Evolutionary conservation across 2,888 invertebrate species (phyloP), one percentile per base, ranked within the genome.

Genomic region (Hecatera dysodea): DNA sequence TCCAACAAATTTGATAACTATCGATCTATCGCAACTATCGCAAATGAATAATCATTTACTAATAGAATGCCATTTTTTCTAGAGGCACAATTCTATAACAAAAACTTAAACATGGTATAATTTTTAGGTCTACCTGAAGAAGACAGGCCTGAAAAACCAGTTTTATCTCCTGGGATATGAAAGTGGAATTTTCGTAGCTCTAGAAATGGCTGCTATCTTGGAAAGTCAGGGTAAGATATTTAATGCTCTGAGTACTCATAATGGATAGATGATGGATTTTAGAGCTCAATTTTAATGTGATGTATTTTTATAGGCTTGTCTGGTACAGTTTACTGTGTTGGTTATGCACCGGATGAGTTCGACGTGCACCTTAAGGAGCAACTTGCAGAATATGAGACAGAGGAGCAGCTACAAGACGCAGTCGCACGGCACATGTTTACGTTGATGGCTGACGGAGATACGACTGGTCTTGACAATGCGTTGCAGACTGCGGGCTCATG

Each of bases 121-220:
- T n/a, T 19, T 63, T 67, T 19, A 92, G 93, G 78, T 86, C 3
- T 64, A 91, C 24, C 29, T 87, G n/a, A 87, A 84, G 46, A 88
- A 84, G 46, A 65, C 77, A 0, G 78, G 77, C n/a, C 7, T 86
- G 2, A 81, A 81, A 22, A 84, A 88, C 0, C 82, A 75, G 1
- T 93, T 93, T 62, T 88, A 90, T 69, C 72, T 93, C 1, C 24
- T 93, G 64, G 93, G 92, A 6, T 93, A 90, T 44, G 93, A 93
- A 81, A 83, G 87, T 62, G 93, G 93, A 11, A 86, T 91, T 1
- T 36, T 86, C 27, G 75, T 91, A 1, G 92, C 91, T 36, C 78
- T 93, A 44, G 91, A 93, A 81, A 77, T 93, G 66, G 92, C 91
- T 17, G 84, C 87, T 0, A 88, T 92, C 52, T 82, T 94, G 22